A percentile compares a stretch with the other conserved stretches of the same genome.
phyloP scores from a whole-genome alignment of 1,140 invertebrate species.

The Yoshiicerus persimilis region DNA sequence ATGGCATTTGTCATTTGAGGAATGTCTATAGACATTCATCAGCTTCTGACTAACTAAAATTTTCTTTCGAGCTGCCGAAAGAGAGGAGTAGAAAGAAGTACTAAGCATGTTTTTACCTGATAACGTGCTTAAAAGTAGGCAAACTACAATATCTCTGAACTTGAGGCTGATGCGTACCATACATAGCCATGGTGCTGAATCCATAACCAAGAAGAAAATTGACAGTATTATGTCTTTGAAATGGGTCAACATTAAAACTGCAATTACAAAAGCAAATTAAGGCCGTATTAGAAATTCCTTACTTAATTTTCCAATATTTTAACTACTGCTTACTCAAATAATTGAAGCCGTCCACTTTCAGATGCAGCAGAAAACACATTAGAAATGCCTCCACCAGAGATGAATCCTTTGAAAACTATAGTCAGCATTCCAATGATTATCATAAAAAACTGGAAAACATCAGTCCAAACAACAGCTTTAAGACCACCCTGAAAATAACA shows the following conservation, averaged over 20 bases:
- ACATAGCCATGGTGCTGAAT: slow-evolving; percentile 58
- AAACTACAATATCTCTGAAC: slow-evolving; percentile 56
- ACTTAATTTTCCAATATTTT: too few relatives aligned
- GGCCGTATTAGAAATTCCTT: too few relatives aligned
- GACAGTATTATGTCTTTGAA: slow-evolving; percentile 58
- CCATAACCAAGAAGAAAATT: slow-evolving; percentile 56
- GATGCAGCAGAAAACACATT: neutral
- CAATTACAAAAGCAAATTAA: neutral
- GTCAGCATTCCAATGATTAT: slow-evolving; percentile 44
- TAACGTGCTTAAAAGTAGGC: slow-evolving; percentile 24
- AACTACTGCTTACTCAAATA: slow-evolving; percentile 44
- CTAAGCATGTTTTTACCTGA: too few relatives aligned
- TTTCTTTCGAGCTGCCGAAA: too few relatives aligned
- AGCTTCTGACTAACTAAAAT: too few relatives aligned
- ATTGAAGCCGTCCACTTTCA: slow-evolving; percentile 25
- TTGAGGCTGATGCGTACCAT: slow-evolving; percentile 59
- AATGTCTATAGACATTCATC: too few relatives aligned
- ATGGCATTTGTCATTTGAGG: too few relatives aligned
- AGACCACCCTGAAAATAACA: slow-evolving; percentile 20
- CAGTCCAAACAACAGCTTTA: slow-evolving; percentile 43
- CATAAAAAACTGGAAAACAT: slow-evolving; percentile 44
- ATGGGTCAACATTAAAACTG: slow-evolving; percentile 56
- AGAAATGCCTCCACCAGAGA: slow-evolving; percentile 10
- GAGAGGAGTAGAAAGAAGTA: too few relatives aligned
- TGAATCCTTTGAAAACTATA: slow-evolving; percentile 40